Evolutionary conservation across 2,797 vertebrate genomes (phyloP).

Genomic region (Erithacus rubecula): DNA sequence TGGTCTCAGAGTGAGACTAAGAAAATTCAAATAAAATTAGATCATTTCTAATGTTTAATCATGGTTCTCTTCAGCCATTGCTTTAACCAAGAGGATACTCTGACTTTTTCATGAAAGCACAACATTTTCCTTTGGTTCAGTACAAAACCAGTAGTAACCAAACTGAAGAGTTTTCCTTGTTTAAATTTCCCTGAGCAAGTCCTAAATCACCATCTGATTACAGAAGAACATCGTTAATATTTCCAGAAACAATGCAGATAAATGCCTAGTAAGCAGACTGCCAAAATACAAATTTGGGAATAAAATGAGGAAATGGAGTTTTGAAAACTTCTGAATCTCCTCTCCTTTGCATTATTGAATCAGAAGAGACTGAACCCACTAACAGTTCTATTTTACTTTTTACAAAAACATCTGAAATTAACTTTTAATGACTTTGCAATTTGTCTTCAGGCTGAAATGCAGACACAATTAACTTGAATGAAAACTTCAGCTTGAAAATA

Average conservation of each 20-base stretch:
- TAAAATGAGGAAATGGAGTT: not conserved
- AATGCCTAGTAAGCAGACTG: rapidly evolving
- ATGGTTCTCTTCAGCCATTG: not conserved
- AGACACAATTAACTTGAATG: not conserved
- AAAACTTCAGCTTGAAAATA: not conserved
- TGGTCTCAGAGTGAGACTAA: not conserved
- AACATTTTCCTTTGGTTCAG: not conserved
- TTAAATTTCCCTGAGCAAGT: not conserved
- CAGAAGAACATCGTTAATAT: rapidly evolving
- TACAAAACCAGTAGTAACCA: not conserved
- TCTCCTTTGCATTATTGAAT: not conserved
- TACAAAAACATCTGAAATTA: not conserved
- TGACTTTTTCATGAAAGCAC: not conserved
- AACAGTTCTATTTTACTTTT: not conserved
- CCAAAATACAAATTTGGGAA: not conserved
- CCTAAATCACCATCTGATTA: not conserved
- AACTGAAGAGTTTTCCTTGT: not conserved
- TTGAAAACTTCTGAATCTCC: not conserved
- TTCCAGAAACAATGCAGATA: not conserved
- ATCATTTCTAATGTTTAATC: not conserved
- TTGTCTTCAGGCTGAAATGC: not conserved
- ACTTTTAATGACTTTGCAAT: not conserved
- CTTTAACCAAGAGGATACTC: not conserved
- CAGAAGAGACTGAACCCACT: not conserved
- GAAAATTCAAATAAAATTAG: not conserved